These are phyloP conservation scores for Polia nebulosa DNA, from an alignment of 2,888 invertebrate genomes.

Conservation along the genomic window DNA sequence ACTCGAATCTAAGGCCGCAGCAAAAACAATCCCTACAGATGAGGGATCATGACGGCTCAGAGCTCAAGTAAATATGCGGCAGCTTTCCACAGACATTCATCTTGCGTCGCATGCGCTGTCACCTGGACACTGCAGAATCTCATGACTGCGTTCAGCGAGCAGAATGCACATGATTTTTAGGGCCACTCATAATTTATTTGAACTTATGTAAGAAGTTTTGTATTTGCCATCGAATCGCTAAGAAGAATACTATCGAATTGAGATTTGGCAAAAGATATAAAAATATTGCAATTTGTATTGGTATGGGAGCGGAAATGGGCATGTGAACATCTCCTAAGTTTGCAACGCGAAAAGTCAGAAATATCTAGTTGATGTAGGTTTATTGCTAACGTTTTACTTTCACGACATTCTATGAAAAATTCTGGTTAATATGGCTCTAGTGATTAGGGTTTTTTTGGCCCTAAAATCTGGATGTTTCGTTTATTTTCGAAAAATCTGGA, in stretches of 20 bases:
- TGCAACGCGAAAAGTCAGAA: neutral
- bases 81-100: neutral
- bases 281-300: neutral
- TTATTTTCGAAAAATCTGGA: neutral
- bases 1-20: neutral
- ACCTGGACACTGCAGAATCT: neutral
- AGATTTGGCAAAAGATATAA: neutral
- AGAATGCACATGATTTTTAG: neutral
- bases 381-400: neutral
- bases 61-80: neutral
- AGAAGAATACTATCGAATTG: neutral
- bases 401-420: neutral
- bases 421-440: neutral
- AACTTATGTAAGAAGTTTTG: neutral
- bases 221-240: neutral
- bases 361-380: neutral
- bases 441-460: neutral
- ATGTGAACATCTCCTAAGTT: too few species aligned
- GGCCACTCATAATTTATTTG: neutral
- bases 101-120: neutral
- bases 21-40: neutral
- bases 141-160: neutral
- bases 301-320: neutral
- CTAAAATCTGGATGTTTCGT: neutral
- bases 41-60: neutral